Evolutionary conservation across 2,113 vertebrate genomes (phyloP).

Genomic region (Triplophysa dalaica): DNA sequence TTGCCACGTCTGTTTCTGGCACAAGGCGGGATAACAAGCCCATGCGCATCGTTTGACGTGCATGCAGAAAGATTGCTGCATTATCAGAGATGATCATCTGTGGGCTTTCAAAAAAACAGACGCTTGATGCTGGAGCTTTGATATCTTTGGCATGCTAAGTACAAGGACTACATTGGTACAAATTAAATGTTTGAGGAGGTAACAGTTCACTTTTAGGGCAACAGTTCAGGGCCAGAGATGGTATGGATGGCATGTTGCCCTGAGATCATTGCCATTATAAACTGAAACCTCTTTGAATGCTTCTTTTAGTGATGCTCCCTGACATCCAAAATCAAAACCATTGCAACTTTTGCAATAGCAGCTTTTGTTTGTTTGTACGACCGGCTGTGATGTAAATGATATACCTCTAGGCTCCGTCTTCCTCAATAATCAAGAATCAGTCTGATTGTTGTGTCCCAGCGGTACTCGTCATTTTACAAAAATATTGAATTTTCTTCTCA

Average conservation of each 20-base stretch:
- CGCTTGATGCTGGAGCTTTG: not conserved
- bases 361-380: constrained; percentile 51
- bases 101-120: constrained; percentile 53
- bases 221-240: constrained; percentile 47
- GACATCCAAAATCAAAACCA: constrained; percentile 42
- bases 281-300: not conserved
- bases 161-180: not conserved
- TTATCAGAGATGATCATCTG: constrained; percentile 51
- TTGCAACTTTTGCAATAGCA: not conserved
- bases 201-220: constrained; percentile 57
- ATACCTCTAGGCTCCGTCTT: constrained; percentile 47
- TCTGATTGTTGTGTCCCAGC: constrained; percentile 24
- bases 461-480: constrained; percentile 30
- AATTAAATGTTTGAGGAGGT: not conserved
- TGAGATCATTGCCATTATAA: constrained; percentile 35
- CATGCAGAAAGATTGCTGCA: constrained; percentile 24
- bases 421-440: constrained; percentile 37
- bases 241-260: constrained; percentile 41
- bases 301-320: constrained; percentile 1
- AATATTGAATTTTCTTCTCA: constrained; percentile 3
- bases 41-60: constrained; percentile 34
- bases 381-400: constrained; percentile 37
- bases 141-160: not conserved
- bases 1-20: constrained; percentile 48
- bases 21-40: not conserved